Conservation (phyloP, 1,140 invertebrate genomes). For the Caerostris darwini region DNA sequence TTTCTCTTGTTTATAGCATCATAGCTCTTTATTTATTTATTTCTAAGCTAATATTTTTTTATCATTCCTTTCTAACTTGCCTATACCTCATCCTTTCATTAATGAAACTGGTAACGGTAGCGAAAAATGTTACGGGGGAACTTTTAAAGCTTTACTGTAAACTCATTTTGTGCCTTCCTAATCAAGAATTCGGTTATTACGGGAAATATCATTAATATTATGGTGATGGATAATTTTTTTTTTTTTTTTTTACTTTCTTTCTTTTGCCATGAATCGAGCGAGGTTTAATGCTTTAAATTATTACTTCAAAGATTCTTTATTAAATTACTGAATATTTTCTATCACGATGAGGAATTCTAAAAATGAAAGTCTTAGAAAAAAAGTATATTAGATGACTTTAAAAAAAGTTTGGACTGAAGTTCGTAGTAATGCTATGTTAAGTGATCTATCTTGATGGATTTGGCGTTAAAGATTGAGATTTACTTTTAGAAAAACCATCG, state of each 20-base stretch:
- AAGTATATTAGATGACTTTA: background rate
- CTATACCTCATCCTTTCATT: constrained; percentile 12
- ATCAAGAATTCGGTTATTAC: constrained; percentile 73
- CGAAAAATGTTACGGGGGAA: background rate
- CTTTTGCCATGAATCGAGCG: background rate
- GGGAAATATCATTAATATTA: constrained; percentile 73
- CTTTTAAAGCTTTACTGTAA: constrained; percentile 72
- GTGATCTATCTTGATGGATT: background rate
- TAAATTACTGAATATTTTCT: constrained; percentile 57
- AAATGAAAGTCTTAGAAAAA: constrained; percentile 46
- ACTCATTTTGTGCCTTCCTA: constrained; percentile 65
- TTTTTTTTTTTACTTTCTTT: background rate
- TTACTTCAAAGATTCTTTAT: constrained; percentile 56
- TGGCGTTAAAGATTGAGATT: background rate
- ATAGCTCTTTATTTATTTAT: constrained; percentile 5
- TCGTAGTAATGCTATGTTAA: background rate
- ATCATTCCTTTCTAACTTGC: background rate
- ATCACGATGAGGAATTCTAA: constrained; percentile 13
- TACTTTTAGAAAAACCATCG: background rate
- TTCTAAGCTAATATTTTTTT: background rate
- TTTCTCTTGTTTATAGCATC: constrained; percentile 24
- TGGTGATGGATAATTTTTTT: constrained; percentile 21
- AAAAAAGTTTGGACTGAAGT: background rate
- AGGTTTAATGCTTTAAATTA: constrained; percentile 69
- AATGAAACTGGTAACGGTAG: constrained; percentile 28